Conservation (phyloP, 2,888 invertebrate species). For the Orchesellides sinensis region DNA sequence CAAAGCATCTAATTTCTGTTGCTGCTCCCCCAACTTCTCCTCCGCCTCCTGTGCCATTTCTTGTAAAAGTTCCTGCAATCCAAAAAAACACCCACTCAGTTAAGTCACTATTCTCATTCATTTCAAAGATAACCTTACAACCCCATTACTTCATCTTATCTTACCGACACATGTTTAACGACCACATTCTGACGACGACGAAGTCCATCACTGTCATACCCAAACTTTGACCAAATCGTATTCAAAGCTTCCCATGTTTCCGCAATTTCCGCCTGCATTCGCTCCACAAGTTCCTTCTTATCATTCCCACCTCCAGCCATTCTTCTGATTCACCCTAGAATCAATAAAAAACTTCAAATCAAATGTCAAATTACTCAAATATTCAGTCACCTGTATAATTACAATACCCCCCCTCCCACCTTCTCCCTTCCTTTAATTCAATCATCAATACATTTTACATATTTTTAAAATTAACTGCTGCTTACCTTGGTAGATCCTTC, state of each 20-base stretch:
- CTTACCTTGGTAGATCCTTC: no score
- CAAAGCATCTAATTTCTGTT: slow-evolving; percentile 20
- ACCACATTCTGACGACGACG: slow-evolving; percentile 34
- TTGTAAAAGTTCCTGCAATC: slow-evolving; percentile 47
- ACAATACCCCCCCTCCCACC: no score
- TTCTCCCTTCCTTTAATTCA: no score
- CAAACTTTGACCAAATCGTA: slow-evolving; percentile 36
- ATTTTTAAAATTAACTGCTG: no score
- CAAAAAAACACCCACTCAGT: no score
- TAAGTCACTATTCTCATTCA: no score
- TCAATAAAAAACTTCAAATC: no score
- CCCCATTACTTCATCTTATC: no score
- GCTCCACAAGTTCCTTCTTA: background rate
- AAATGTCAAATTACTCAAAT: no score
- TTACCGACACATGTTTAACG: slow-evolving; percentile 43
- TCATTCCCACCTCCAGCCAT: background rate
- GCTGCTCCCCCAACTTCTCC: slow-evolving; percentile 22
- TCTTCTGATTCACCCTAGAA: background rate
- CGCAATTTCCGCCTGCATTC: background rate
- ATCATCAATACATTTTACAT: no score
- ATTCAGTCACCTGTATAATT: no score
- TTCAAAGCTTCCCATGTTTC: slow-evolving; percentile 41
- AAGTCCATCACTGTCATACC: slow-evolving; percentile 38
- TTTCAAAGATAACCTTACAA: no score
- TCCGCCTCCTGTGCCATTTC: slow-evolving; percentile 61